Conservation (phyloP, 2,113 vertebrate genomes). For the Corapipo altera region DNA sequence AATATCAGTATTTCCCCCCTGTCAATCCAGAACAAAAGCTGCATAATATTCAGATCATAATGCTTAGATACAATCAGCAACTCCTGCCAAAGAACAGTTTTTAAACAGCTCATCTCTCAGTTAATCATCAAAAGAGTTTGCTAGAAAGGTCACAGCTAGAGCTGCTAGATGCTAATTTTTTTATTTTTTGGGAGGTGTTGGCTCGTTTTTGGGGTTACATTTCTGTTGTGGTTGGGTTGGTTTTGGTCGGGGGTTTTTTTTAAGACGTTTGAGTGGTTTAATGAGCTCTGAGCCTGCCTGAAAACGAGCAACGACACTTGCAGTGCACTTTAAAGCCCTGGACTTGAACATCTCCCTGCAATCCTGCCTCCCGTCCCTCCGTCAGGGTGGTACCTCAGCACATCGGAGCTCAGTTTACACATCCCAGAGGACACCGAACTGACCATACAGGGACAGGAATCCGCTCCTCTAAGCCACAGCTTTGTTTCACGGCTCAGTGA, state of each 20-base stretch:
- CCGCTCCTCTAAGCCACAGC: background rate
- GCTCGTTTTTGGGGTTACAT: background rate
- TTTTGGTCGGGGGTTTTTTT: background rate
- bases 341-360: background rate
- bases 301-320: background rate
- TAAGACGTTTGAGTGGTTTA: background rate
- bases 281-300: background rate
- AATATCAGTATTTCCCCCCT: background rate
- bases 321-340: background rate
- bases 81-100: background rate
- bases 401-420: background rate
- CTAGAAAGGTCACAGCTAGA: slow-evolving; percentile 33
- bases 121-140: slow-evolving; percentile 17
- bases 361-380: background rate
- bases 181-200: background rate
- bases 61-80: background rate
- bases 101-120: background rate
- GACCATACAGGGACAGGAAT: slow-evolving; percentile 23
- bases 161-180: background rate
- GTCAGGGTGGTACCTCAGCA: background rate
- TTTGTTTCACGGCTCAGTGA: background rate
- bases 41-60: background rate
- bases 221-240: background rate
- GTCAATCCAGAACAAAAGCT: background rate
- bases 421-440: background rate